These are phyloP conservation scores for Calephelis perditalis DNA, from an alignment of 2,888 invertebrate species.

Conservation along the genomic window DNA sequence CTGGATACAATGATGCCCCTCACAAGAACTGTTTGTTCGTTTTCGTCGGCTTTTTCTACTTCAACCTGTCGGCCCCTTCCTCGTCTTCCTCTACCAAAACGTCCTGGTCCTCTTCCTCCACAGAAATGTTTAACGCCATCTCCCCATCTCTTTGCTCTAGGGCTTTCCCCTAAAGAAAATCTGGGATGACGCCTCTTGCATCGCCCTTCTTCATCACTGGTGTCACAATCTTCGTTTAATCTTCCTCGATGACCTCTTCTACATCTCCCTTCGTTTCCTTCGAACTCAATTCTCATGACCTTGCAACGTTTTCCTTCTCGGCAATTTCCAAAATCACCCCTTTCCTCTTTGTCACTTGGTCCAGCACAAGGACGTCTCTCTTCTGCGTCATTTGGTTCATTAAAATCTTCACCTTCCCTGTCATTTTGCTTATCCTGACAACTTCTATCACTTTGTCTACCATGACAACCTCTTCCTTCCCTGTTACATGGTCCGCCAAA, in stretches of 20 bases:
- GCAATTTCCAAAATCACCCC: not conserved
- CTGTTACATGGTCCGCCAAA: not conserved
- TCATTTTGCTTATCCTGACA: too few relatives aligned
- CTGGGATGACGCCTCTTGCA: not conserved
- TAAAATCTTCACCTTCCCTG: not conserved
- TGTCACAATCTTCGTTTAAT: not conserved
- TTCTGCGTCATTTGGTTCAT: not conserved
- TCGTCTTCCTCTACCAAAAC: not conserved
- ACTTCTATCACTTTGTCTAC: too few relatives aligned
- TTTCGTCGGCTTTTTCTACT: not conserved
- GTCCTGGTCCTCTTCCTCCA: not conserved
- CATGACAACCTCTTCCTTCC: too few relatives aligned
- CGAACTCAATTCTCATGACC: not conserved
- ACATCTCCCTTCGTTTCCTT: not conserved
- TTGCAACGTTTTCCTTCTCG: not conserved
- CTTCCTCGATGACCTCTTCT: too few relatives aligned
- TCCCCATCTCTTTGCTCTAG: not conserved
- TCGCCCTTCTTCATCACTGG: not conserved
- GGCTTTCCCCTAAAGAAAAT: not conserved
- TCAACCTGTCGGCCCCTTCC: not conserved
- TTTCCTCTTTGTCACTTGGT: too few relatives aligned
- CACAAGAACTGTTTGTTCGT: not conserved
- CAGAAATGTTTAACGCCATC: not conserved
- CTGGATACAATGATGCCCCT: slow-evolving; percentile 1
- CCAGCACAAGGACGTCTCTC: too few relatives aligned